phyloP scores from a whole-genome alignment of 2,888 invertebrate species.

The Heteromurus nitidus region DNA sequence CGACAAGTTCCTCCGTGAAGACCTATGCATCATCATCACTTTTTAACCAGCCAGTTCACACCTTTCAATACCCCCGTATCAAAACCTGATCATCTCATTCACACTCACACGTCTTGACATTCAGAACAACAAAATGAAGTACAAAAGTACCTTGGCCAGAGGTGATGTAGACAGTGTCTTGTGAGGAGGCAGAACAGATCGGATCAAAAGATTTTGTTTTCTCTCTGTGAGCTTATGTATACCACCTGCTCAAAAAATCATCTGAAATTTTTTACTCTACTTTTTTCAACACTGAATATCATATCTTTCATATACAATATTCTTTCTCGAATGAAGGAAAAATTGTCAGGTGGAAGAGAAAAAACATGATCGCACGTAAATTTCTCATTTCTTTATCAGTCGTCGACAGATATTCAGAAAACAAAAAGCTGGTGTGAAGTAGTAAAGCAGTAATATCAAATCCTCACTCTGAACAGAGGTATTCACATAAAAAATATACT shows the following conservation, averaged over 20 bases:
- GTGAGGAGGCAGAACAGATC: slow-evolving; percentile 14
- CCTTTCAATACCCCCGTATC: slow-evolving; percentile 46
- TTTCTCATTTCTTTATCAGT: slow-evolving; percentile 60
- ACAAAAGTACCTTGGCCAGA: neutral
- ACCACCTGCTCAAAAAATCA: slow-evolving; percentile 38
- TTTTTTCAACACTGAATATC: neutral
- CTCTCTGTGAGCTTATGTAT: neutral
- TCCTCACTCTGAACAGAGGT: too few species aligned
- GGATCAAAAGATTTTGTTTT: slow-evolving; percentile 22
- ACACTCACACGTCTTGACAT: slow-evolving; percentile 43
- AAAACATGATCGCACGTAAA: slow-evolving; percentile 60
- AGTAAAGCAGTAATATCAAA: too few species aligned
- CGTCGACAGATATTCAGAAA: slow-evolving; percentile 34
- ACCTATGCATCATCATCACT: slow-evolving; percentile 35
- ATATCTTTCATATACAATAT: neutral
- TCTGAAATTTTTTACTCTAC: slow-evolving; percentile 27
- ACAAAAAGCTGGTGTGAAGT: slow-evolving; percentile 21
- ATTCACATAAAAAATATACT: too few species aligned
- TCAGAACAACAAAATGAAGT: slow-evolving; percentile 14
- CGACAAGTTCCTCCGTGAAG: slow-evolving; percentile 2
- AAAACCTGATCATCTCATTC: slow-evolving; percentile 45
- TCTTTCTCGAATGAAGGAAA: slow-evolving; percentile 24
- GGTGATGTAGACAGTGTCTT: neutral
- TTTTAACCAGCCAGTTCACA: slow-evolving; percentile 55
- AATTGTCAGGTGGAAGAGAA: slow-evolving; percentile 42